Percentiles rank a stretch among this genome's conserved stretches.
Evolutionary conservation across 2,113 vertebrate species (phyloP).

Genomic region (Proterorhinus semilunaris): DNA sequence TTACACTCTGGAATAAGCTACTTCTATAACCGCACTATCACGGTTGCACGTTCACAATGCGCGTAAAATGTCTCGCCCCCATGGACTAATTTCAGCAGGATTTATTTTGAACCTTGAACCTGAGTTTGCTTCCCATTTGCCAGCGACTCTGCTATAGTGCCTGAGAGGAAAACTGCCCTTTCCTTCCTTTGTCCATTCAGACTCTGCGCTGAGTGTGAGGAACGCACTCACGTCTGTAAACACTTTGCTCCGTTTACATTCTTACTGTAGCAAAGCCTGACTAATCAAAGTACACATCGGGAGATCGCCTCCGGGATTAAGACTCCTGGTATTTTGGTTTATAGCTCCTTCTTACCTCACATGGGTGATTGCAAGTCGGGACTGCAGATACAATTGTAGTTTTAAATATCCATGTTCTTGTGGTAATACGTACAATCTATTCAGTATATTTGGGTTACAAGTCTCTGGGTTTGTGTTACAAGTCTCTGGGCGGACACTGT

Average conservation of each 20-base stretch:
- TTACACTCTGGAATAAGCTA: too few species aligned
- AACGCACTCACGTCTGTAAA: constrained; percentile 25
- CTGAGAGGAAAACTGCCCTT: constrained; percentile 2
- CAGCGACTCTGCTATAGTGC: neutral
- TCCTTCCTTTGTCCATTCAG: constrained; percentile 26
- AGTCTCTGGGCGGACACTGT: too few species aligned
- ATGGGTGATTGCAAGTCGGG: neutral
- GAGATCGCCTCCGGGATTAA: neutral
- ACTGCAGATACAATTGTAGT: neutral
- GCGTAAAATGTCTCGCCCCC: too few species aligned
- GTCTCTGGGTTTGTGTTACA: too few species aligned
- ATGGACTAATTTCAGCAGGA: too few species aligned
- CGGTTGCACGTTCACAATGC: too few species aligned
- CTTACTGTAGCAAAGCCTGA: constrained; percentile 10
- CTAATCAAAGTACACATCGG: neutral
- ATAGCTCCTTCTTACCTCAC: neutral
- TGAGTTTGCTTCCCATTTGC: neutral
- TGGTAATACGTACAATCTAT: constrained; percentile 9
- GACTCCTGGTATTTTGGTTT: neutral
- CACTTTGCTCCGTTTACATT: constrained; percentile 42
- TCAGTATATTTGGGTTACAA: constrained; percentile 37
- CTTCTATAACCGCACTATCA: too few species aligned
- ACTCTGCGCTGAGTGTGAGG: neutral
- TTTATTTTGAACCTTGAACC: too few species aligned
- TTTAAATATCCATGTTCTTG: neutral